Conservation (phyloP, 2,888 invertebrate species). For the Nymphalis urticae region DNA sequence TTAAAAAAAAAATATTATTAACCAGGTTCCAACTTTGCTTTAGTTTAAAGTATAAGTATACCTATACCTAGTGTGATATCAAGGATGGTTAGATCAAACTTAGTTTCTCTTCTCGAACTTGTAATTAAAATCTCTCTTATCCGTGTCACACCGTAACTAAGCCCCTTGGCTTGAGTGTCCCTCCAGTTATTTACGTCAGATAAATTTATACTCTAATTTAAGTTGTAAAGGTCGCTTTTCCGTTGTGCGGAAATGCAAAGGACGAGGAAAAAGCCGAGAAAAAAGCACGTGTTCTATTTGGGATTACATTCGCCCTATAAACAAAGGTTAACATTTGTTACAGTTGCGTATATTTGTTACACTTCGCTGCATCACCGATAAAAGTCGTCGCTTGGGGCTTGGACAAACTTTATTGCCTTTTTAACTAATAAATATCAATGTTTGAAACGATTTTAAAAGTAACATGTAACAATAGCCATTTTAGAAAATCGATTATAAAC, state of each 20-base stretch:
- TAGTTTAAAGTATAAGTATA: not conserved
- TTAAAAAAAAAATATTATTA: not conserved
- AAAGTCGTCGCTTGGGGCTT: constrained; percentile 6
- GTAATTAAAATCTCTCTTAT: constrained; percentile 78
- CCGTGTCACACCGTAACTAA: constrained; percentile 74
- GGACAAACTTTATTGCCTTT: constrained; percentile 5
- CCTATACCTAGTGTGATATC: not conserved
- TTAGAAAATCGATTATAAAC: no score
- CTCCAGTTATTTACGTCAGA: constrained; percentile 40
- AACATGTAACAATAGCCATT: no score
- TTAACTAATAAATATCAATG: not conserved
- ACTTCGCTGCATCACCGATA: constrained; percentile 16
- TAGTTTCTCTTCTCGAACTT: constrained; percentile 57
- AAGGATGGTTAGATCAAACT: constrained; percentile 42
- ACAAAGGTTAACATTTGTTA: constrained; percentile 74
- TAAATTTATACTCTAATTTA: constrained; percentile 45
- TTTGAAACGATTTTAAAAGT: not conserved
- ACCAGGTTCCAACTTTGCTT: constrained; percentile 1
- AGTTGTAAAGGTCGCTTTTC: constrained; percentile 47
- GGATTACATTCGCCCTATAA: constrained; percentile 77
- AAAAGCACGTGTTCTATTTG: constrained; percentile 81
- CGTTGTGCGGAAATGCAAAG: constrained; percentile 36
- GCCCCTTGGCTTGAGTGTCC: constrained; percentile 65
- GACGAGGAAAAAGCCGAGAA: constrained; percentile 67
- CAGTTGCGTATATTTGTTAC: constrained; percentile 47